Evolutionary conservation across 2,888 invertebrate genomes (phyloP).

Genomic region (Chromoteleia sp.): DNA sequence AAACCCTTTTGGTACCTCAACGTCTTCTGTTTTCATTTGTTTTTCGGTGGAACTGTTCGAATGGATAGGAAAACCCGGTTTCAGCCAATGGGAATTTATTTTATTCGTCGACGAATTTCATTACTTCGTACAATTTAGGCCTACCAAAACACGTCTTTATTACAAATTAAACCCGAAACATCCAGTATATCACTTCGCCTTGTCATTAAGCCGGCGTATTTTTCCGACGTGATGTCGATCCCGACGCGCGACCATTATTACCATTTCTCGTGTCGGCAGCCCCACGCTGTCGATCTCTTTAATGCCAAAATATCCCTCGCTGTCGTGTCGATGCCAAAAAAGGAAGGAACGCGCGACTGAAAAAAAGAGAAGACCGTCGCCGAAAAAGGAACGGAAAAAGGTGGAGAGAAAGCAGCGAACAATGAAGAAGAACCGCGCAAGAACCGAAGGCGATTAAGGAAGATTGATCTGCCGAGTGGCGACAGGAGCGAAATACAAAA

Average conservation of each 20-base stretch:
- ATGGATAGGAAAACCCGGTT: not conserved
- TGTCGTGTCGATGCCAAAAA: conserved; percentile 14
- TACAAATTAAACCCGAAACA: conserved; percentile 50
- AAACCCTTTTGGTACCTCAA: too few relatives aligned
- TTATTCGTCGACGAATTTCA: conserved; percentile 28
- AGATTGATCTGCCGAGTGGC: conserved; percentile 47
- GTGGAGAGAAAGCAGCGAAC: conserved; percentile 10
- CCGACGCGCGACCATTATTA: conserved; percentile 44
- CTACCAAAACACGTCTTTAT: conserved; percentile 41
- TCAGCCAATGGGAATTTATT: conserved; percentile 9
- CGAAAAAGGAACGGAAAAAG: not conserved
- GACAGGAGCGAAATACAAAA: conserved; percentile 47
- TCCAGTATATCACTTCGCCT: conserved; percentile 40
- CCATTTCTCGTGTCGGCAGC: conserved; percentile 29
- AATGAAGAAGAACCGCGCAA: conserved; percentile 27
- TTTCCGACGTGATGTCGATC: conserved; percentile 38
- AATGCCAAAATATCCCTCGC: conserved; percentile 43
- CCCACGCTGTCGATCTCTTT: conserved; percentile 26
- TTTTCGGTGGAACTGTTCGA: not conserved
- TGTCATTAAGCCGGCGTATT: conserved; percentile 47
- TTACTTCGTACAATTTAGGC: conserved; percentile 10
- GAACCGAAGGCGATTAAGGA: conserved; percentile 46
- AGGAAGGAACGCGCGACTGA: not conserved
- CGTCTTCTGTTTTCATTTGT: not conserved
- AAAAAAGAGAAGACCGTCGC: not conserved